phyloP scores from a whole-genome alignment of 2,113 vertebrate species.

The Daphoenositta chrysoptera region DNA sequence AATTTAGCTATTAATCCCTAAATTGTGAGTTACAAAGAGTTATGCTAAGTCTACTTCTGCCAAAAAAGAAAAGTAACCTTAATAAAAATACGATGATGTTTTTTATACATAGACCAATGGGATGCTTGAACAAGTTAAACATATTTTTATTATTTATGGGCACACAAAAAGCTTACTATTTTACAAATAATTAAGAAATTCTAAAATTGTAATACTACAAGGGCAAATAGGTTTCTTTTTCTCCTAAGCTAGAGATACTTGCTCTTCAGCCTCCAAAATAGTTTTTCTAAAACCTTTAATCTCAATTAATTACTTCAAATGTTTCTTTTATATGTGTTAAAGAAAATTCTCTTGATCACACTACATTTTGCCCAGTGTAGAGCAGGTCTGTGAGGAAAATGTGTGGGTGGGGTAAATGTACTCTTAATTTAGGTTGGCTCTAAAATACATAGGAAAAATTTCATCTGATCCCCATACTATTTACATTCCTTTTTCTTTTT shows the following conservation, averaged over 20 bases:
- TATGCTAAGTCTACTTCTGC: neutral
- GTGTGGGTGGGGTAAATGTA: accelerated
- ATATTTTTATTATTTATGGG: neutral
- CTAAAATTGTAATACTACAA: neutral
- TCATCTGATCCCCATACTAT: neutral
- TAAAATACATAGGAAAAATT: neutral
- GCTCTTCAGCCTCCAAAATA: neutral
- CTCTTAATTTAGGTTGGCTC: neutral
- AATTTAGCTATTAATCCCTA: neutral
- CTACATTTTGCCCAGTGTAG: neutral
- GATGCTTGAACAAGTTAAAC: neutral
- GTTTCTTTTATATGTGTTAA: neutral
- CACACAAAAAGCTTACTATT: neutral
- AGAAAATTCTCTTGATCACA: neutral
- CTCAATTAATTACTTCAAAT: neutral
- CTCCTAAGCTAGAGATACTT: neutral
- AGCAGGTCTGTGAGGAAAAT: neutral
- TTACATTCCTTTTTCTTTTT: neutral
- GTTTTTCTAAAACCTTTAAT: neutral
- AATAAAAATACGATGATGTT: neutral
- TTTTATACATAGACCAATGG: neutral
- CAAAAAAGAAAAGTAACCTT: neutral
- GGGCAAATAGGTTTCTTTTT: neutral
- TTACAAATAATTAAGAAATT: neutral
- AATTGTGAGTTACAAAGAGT: neutral